Conservation (phyloP, 2,113 vertebrate species). For the Phocoena sinus region DNA sequence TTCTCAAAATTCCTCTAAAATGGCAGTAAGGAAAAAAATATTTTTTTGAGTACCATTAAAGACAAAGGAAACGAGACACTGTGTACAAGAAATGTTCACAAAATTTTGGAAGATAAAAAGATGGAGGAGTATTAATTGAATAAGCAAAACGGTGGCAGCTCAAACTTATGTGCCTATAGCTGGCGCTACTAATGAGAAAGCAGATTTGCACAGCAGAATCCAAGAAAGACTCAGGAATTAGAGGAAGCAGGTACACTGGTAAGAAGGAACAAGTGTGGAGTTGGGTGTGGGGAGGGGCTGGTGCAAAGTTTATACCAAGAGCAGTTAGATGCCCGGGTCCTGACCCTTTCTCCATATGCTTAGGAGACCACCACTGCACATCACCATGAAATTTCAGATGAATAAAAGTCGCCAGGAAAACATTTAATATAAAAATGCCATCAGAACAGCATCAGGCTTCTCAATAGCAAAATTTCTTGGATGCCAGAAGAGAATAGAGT, state of each 20-base stretch:
- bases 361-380: background rate
- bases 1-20: background rate
- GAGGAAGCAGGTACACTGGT: background rate
- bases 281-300: background rate
- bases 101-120: background rate
- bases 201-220: background rate
- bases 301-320: background rate
- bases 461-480: background rate
- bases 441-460: background rate
- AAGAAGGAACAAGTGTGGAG: background rate
- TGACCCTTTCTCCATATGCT: background rate
- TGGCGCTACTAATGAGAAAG: background rate
- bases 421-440: background rate
- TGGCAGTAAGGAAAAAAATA: background rate
- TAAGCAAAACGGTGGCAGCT: background rate
- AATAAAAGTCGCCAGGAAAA: background rate
- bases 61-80: background rate
- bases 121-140: background rate
- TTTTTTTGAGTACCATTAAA: background rate
- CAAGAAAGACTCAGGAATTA: background rate
- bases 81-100: background rate
- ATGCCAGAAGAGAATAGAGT: background rate
- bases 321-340: background rate
- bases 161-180: background rate
- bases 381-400: background rate